phyloP scores from a whole-genome alignment of 1,140 invertebrate species.

The Nixonia krombeini region DNA sequence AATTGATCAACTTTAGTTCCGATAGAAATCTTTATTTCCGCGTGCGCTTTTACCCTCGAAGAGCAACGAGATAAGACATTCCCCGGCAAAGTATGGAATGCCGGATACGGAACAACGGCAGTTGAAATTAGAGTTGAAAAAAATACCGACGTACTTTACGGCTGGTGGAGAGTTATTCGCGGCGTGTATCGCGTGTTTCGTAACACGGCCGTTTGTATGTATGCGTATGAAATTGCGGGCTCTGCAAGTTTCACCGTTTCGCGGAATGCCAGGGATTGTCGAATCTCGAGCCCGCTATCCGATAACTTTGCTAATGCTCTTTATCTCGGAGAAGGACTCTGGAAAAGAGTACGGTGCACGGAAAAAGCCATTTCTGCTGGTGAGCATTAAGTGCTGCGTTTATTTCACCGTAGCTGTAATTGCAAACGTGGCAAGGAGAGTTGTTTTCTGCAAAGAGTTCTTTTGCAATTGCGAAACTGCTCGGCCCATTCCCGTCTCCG shows the following conservation, averaged over 20 bases:
- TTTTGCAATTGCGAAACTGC: neutral
- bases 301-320: slow-evolving; percentile 3
- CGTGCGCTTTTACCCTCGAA: too few relatives aligned
- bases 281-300: neutral
- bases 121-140: neutral
- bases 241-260: slow-evolving; percentile 1
- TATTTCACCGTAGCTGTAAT: neutral
- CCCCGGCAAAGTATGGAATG: neutral
- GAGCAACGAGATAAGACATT: neutral
- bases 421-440: neutral
- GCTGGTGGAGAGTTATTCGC: neutral
- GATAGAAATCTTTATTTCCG: too few relatives aligned
- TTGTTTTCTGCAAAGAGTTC: neutral
- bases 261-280: slow-evolving; percentile 1
- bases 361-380: neutral
- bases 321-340: neutral
- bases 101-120: neutral
- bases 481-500: neutral
- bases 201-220: neutral
- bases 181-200: neutral
- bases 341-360: neutral
- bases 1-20: neutral
- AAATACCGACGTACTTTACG: neutral
- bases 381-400: slow-evolving; percentile 1
- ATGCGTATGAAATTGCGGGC: neutral